phyloP scores from a whole-genome alignment of 2,888 invertebrate species.

The Girardia tigrina region DNA sequence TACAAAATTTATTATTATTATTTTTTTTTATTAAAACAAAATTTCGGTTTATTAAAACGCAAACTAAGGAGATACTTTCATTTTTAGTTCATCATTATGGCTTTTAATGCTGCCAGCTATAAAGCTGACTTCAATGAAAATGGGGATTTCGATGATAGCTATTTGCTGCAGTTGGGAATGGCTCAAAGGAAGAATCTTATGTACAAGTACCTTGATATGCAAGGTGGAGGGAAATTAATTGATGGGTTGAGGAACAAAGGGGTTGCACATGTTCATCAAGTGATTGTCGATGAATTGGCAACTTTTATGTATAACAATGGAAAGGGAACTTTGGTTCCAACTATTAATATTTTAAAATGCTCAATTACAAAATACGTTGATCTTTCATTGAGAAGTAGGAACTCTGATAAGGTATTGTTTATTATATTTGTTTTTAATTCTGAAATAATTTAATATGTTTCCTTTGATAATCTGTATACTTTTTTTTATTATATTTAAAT shows the following conservation, averaged over 20 bases:
- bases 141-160: constrained; percentile 26
- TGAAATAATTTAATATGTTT: no score
- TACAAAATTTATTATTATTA: no score
- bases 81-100: background rate
- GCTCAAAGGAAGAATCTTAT: constrained; percentile 41
- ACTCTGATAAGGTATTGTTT: constrained; percentile 8
- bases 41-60: background rate
- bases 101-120: constrained; percentile 15
- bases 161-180: background rate
- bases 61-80: background rate
- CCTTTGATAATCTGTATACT: no score
- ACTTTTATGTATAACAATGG: constrained; percentile 80
- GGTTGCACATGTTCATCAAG: constrained; percentile 60
- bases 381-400: constrained; percentile 9
- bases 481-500: background rate
- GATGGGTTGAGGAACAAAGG: constrained; percentile 37
- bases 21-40: no score
- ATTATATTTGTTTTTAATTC: no score
- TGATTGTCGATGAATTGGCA: constrained; percentile 70
- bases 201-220: constrained; percentile 44
- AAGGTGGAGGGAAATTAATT: constrained; percentile 41
- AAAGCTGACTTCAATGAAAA: constrained; percentile 11
- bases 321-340: constrained; percentile 58
- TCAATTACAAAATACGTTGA: constrained; percentile 28
- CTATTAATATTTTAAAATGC: constrained; percentile 25